Conservation (phyloP, 2,113 vertebrate genomes). For the Pygoscelis antarcticus region DNA sequence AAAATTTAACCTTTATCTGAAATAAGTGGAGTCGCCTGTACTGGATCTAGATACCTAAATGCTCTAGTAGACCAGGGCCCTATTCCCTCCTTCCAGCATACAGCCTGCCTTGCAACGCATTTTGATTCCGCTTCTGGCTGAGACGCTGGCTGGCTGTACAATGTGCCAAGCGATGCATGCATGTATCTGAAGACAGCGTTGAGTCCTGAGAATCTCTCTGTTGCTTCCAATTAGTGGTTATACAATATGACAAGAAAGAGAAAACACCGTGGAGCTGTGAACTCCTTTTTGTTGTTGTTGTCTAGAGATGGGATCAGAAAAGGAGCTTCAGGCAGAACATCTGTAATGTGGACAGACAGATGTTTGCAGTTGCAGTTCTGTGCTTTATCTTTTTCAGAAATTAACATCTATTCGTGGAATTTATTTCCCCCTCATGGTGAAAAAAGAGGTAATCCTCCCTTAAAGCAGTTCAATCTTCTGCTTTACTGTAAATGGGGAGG, state of each 20-base stretch:
- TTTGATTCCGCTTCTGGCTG: background rate
- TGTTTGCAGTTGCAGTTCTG: background rate
- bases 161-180: background rate
- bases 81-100: background rate
- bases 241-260: background rate
- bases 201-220: background rate
- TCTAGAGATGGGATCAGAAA: background rate
- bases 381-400: background rate
- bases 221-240: background rate
- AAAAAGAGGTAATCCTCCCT: background rate
- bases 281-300: background rate
- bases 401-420: background rate
- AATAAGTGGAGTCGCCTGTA: background rate
- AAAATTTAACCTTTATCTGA: background rate
- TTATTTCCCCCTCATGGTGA: background rate
- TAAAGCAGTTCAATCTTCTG: background rate
- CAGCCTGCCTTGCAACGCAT: background rate
- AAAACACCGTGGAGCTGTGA: background rate
- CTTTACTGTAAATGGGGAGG: background rate
- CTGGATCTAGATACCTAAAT: background rate
- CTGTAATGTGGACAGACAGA: constrained; percentile 10
- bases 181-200: background rate
- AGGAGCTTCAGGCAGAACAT: constrained; percentile 9
- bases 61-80: background rate
- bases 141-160: background rate